Conservation (phyloP, 2,888 invertebrate genomes). For the Campaea margaritaria region DNA sequence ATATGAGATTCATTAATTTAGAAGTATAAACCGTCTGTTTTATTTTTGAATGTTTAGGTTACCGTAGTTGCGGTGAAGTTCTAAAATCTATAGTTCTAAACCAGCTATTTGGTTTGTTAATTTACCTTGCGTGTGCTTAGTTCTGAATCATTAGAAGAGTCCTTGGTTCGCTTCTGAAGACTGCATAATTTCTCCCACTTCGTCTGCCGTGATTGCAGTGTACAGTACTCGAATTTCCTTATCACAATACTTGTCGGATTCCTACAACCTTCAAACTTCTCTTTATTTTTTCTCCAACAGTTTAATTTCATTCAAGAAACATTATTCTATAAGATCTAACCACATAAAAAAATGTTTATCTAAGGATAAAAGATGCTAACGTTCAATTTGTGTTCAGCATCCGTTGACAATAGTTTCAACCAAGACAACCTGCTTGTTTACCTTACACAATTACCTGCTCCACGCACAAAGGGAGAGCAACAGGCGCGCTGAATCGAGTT, state of each 20-base stretch:
- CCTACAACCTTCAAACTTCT: neutral
- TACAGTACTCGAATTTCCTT: conserved; percentile 7
- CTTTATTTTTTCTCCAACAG: neutral
- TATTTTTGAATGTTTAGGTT: too few species aligned
- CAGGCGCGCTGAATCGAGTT: conserved; percentile 72
- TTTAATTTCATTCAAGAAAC: neutral
- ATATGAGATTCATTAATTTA: too few species aligned
- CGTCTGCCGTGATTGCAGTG: conserved; percentile 8
- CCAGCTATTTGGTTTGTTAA: conserved; percentile 1
- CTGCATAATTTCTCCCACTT: conserved; percentile 14
- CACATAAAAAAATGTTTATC: neutral
- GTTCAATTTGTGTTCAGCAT: neutral
- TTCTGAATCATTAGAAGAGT: conserved; percentile 11
- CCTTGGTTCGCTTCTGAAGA: conserved; percentile 10
- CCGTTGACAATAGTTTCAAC: conserved; percentile 28
- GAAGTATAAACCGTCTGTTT: too few species aligned
- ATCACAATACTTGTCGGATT: conserved; percentile 14
- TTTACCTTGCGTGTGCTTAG: neutral
- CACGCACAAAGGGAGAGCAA: conserved; percentile 58
- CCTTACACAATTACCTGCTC: conserved; percentile 40
- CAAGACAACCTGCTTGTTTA: conserved; percentile 34
- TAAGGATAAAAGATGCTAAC: neutral
- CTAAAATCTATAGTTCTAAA: too few species aligned
- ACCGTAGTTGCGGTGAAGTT: too few species aligned
- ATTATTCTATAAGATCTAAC: neutral